Evolutionary conservation across 2,888 invertebrate species (phyloP).

Genomic region (Cephus nigrinus): DNA sequence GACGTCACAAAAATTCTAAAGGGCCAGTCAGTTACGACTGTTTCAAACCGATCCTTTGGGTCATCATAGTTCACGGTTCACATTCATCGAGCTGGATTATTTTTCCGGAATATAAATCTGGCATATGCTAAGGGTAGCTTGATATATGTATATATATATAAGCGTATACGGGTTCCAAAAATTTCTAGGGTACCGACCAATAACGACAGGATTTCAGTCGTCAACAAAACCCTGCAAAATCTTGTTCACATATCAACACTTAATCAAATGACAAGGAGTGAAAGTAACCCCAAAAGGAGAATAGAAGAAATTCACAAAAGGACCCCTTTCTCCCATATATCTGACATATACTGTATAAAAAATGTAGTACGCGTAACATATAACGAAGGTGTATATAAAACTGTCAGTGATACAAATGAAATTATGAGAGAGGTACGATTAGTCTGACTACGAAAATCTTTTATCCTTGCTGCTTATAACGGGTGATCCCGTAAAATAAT

Average conservation of each 20-base stretch:
- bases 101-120: too few relatives aligned
- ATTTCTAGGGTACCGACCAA: too few relatives aligned
- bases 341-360: not conserved
- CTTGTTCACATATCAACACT: not conserved
- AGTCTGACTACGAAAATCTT: not conserved
- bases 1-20: not conserved
- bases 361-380: not conserved
- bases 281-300: not conserved
- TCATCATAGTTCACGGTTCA: not conserved
- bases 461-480: not conserved
- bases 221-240: too few relatives aligned
- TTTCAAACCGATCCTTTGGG: not conserved
- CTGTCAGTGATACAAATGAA: not conserved
- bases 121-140: too few relatives aligned
- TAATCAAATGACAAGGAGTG: not conserved
- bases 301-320: not conserved
- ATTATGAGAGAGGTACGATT: not conserved
- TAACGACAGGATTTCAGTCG: too few relatives aligned
- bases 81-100: too few relatives aligned
- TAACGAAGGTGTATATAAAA: not conserved
- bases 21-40: too few relatives aligned
- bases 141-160: too few relatives aligned
- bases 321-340: not conserved
- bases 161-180: too few relatives aligned
- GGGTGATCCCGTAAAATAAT: not conserved